These are phyloP conservation scores for Drosophila pallidifrons DNA, from an alignment of 1,140 invertebrate species.

Conservation along the genomic window DNA sequence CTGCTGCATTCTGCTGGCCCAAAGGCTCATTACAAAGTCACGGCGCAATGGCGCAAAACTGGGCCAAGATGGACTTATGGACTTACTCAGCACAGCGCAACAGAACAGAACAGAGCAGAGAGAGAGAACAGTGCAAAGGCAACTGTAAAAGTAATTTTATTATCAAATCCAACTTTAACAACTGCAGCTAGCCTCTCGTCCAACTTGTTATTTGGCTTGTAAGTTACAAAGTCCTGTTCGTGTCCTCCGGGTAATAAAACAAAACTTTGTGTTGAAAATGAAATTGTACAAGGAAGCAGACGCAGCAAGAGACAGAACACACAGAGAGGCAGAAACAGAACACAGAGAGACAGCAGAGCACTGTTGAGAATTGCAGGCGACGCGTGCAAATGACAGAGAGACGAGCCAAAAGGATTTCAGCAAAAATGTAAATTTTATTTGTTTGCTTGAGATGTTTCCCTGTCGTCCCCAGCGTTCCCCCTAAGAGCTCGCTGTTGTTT, in stretches of 20 bases:
- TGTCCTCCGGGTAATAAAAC: constrained; percentile 82
- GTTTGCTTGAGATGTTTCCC: constrained; percentile 23
- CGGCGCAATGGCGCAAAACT: constrained; percentile 53
- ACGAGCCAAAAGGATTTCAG: constrained; percentile 65
- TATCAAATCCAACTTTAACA: constrained; percentile 83
- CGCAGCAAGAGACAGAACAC: constrained; percentile 6
- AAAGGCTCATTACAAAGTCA: constrained; percentile 76
- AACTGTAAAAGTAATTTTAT: constrained; percentile 81
- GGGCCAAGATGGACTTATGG: constrained; percentile 70
- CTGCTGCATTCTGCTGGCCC: constrained; percentile 15
- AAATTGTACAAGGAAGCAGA: constrained; percentile 70
- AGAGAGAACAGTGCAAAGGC: constrained; percentile 5
- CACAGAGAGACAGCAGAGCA: constrained; percentile 14
- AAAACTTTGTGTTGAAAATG: constrained; percentile 83
- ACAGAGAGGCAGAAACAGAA: no score
- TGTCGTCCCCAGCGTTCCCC: constrained; percentile 9
- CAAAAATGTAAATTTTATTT: constrained; percentile 79
- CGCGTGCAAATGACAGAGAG: constrained; percentile 73
- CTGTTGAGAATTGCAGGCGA: constrained; percentile 34
- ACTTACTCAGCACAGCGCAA: constrained; percentile 36
- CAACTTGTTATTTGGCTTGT: constrained; percentile 83
- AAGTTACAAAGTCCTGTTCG: constrained; percentile 83
- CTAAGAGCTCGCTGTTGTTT: constrained; percentile 12
- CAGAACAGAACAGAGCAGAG: background rate
- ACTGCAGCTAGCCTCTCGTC: constrained; percentile 65